Base-by-base conservation (phyloP, 2,888 invertebrate species). In the Brenthis ino region DNA sequence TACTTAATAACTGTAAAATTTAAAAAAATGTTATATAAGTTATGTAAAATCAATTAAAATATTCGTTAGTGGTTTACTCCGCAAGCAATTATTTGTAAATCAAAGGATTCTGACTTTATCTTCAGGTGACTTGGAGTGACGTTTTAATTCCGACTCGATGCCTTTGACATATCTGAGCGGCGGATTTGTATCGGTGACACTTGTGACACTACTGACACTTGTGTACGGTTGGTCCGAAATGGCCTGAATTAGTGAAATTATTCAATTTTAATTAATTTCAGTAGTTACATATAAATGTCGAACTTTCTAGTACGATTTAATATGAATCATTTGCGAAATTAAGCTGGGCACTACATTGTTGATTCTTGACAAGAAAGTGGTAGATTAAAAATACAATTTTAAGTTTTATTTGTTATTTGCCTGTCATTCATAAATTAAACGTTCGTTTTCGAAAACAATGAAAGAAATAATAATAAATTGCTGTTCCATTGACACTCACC, bases 401-500 rank as follows among this genome's bases (percentile, higher is more conserved):
- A 55, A 60, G 48, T 65, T 64, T 64, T 56, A 20, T 37, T 53
- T 43, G 37, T 43, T 43, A 43, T 43, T 57, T 61, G 66, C 65
- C 67, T 70, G 72, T 72, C 70, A 72, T 70, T 72, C 69, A 72
- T 67, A 69, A 65, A 66, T 67, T 65, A 54, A 67, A 37, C 67
- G 67, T 63, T 37, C 28, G 54, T 70, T 64, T 64, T 53, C 54
- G 51, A 65, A 68, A 67, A 70, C 70, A 72, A 72, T 68, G 65
- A 56, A 63, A 72, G 68, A 70, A 70, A 66, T 65, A 65, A 65
- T 61, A 66, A 70, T 70, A 71, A 65, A 57, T 68, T 60, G 67
- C 75, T 79, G 77, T 78, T 79, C 79, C 82, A 82, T 87, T 88
- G 88, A 90, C 87, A 88, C 85, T 91, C 90, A 89, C 91, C 89